phyloP scores from a whole-genome alignment of 2,113 vertebrate species.

The Psephotus haematonotus region DNA sequence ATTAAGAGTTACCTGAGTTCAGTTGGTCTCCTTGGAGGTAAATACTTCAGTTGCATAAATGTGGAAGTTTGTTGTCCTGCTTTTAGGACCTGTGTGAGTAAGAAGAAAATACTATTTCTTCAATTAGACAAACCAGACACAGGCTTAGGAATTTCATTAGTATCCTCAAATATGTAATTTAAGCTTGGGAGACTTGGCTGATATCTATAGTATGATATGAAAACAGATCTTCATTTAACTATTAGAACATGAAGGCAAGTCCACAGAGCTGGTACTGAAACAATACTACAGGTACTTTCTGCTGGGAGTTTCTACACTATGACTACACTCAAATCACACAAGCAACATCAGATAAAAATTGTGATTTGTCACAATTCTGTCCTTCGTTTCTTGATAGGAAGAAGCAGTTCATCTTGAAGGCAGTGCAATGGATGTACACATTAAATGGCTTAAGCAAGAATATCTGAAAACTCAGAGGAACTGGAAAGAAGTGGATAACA shows the following conservation, averaged over 20 bases:
- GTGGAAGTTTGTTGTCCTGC: not conserved
- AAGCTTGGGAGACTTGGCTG: not conserved
- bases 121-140: not conserved
- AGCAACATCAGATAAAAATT: not conserved
- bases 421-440: slow-evolving; percentile 24
- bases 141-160: not conserved
- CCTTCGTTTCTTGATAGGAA: slow-evolving; percentile 44
- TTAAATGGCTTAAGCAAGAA: slow-evolving; percentile 70
- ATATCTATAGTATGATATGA: not conserved
- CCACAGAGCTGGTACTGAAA: not conserved
- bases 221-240: not conserved
- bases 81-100: not conserved
- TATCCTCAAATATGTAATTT: not conserved
- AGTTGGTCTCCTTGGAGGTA: not conserved
- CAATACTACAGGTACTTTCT: not conserved
- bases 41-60: not conserved
- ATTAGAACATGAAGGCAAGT: not conserved
- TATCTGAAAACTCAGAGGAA: slow-evolving; percentile 69
- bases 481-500: slow-evolving; percentile 72
- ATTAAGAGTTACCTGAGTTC: not conserved
- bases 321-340: not conserved
- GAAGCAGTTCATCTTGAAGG: slow-evolving; percentile 22
- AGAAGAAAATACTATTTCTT: not conserved
- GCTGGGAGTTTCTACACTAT: not conserved
- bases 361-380: not conserved